Conservation (phyloP, 2,797 vertebrate genomes). For the Gephyroberyx darwinii region DNA sequence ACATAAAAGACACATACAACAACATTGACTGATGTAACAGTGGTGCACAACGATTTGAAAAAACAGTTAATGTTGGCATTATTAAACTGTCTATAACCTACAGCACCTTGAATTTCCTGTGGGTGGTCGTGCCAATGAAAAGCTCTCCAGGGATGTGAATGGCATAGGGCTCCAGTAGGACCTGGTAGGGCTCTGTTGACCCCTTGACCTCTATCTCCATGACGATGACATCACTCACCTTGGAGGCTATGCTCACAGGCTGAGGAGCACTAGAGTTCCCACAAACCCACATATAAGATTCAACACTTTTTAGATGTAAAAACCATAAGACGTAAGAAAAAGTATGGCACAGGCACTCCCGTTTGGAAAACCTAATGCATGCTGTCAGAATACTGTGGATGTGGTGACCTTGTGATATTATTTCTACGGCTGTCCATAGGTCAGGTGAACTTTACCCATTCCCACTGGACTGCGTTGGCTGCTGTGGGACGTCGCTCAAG, state of each 20-base stretch:
- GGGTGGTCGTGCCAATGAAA: conserved; percentile 81
- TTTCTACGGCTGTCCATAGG: background rate
- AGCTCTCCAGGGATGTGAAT: conserved; percentile 88
- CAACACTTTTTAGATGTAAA: background rate
- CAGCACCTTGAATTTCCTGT: conserved; percentile 85
- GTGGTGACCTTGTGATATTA: conserved; percentile 2
- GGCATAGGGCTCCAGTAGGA: conserved; percentile 90
- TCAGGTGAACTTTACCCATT: conserved; percentile 60
- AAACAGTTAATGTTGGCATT: background rate
- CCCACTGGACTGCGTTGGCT: conserved; percentile 51
- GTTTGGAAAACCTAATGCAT: conserved; percentile 1
- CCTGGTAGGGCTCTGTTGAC: conserved; percentile 82
- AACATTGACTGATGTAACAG: background rate
- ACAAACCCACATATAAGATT: conserved; percentile 7
- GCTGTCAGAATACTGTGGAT: no score
- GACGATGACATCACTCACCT: conserved; percentile 77
- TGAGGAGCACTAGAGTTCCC: conserved; percentile 57
- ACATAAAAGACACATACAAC: conserved; percentile 19
- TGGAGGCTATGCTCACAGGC: conserved; percentile 55
- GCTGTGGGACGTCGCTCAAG: conserved; percentile 83
- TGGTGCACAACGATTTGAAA: background rate
- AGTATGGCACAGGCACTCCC: background rate
- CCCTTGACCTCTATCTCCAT: conserved; percentile 93
- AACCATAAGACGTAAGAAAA: background rate
- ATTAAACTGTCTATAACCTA: background rate